These are phyloP conservation scores for Tenthredo notha DNA, from an alignment of 2,888 invertebrate species.

Conservation along the genomic window DNA sequence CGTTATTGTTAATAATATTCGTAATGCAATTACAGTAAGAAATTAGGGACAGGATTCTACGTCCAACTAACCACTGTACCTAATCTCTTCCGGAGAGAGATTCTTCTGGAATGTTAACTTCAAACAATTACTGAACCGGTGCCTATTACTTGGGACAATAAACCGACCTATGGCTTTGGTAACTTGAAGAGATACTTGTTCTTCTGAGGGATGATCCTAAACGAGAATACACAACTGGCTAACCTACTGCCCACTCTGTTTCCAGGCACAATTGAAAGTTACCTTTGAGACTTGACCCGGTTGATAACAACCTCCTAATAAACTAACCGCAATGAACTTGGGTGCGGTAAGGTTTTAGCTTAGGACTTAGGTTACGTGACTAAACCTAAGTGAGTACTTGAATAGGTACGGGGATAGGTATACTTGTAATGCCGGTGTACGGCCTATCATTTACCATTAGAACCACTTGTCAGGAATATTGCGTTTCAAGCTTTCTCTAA, in stretches of 20 bases:
- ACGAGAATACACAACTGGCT: neutral
- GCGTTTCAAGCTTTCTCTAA: neutral
- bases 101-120: constrained; percentile 10
- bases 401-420: neutral
- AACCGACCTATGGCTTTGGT: constrained; percentile 25
- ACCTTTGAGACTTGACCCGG: constrained; percentile 17
- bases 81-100: neutral
- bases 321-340: constrained; percentile 16
- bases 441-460: constrained; percentile 30
- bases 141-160: neutral
- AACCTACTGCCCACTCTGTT: neutral
- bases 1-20: neutral
- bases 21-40: neutral
- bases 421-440: constrained; percentile 5
- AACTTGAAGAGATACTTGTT: constrained; percentile 37
- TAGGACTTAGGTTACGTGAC: constrained; percentile 35
- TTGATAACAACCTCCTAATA: constrained; percentile 34
- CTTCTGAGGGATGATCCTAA: constrained; percentile 26
- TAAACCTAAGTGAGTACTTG: neutral
- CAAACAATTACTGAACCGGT: constrained; percentile 9
- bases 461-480: constrained; percentile 35
- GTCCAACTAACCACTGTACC: neutral
- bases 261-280: constrained; percentile 30
- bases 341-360: constrained; percentile 19
- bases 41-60: neutral